Percentiles rank a stretch among this genome's conserved stretches.
Conservation (phyloP, 2,113 vertebrate species). For the Bombycilla garrulus region DNA sequence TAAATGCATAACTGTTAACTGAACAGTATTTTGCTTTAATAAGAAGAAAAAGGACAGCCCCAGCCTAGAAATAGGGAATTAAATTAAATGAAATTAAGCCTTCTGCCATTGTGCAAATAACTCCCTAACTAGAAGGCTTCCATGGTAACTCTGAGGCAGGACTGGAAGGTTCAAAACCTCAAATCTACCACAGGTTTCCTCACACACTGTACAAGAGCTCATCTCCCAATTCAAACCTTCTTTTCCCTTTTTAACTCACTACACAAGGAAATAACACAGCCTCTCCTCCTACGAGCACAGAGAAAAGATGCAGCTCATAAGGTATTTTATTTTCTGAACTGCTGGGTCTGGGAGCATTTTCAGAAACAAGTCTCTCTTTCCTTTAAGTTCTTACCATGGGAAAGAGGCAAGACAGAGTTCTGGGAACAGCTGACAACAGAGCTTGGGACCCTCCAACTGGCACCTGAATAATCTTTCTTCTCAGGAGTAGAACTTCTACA, state of each 20-base stretch:
- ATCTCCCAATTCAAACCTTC: neutral
- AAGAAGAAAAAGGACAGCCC: neutral
- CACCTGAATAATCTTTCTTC: neutral
- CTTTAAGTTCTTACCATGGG: neutral
- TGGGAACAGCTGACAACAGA: neutral
- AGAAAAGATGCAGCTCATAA: neutral
- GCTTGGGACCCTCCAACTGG: neutral
- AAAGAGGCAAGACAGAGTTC: neutral
- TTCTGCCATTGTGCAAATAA: neutral
- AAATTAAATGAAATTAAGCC: neutral
- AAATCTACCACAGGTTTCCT: neutral
- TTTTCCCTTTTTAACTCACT: neutral
- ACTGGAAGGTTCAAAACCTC: neutral
- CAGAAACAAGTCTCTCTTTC: neutral
- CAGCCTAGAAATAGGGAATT: neutral
- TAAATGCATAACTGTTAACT: neutral
- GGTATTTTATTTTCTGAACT: neutral
- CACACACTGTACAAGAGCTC: neutral
- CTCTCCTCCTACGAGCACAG: neutral
- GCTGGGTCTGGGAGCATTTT: neutral
- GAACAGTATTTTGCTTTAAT: neutral
- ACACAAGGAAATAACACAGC: neutral
- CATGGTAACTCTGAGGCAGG: neutral
- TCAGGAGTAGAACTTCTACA: accelerated
- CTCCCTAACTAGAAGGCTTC: neutral